Conservation (phyloP, 2,888 invertebrate genomes). For the Amblyjoppa fuscipennis region DNA sequence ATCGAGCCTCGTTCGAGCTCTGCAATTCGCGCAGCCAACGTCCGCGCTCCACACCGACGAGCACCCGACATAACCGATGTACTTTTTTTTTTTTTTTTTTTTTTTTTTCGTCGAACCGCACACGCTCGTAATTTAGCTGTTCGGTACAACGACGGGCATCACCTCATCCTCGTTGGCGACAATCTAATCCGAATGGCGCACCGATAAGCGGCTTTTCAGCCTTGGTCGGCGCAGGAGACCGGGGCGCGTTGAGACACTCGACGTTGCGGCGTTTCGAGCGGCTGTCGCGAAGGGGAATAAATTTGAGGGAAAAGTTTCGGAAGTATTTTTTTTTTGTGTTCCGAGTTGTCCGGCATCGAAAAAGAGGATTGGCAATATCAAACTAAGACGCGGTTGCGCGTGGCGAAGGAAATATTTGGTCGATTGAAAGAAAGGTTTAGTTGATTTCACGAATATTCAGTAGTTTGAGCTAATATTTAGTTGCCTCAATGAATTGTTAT, state of each 20-base stretch:
- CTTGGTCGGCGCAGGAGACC: slow-evolving; percentile 5
- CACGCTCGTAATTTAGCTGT: not conserved
- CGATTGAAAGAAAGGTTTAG: too few species aligned
- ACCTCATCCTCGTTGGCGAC: slow-evolving; percentile 36
- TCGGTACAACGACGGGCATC: not conserved
- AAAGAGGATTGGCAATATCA: too few species aligned
- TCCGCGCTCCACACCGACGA: not conserved
- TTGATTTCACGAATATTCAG: too few species aligned
- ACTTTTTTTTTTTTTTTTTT: not conserved
- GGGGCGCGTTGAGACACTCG: not conserved
- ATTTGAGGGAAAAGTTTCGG: not conserved
- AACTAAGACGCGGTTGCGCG: too few species aligned
- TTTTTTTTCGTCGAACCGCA: not conserved
- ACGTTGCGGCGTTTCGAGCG: not conserved
- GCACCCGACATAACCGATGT: not conserved
- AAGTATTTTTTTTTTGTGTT: not conserved
- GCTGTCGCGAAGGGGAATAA: not conserved
- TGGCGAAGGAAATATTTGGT: too few species aligned
- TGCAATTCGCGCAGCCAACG: slow-evolving; percentile 1
- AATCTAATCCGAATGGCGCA: slow-evolving; percentile 36
- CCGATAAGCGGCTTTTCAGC: slow-evolving; percentile 44
- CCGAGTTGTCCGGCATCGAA: too few species aligned
- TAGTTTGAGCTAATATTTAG: too few species aligned
- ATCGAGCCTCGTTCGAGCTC: slow-evolving; percentile 35
- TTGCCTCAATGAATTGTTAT: too few species aligned